These are phyloP conservation scores for Porites australiensis DNA, from an alignment of 64 coral and sea anemone species.

Conservation along the genomic window DNA sequence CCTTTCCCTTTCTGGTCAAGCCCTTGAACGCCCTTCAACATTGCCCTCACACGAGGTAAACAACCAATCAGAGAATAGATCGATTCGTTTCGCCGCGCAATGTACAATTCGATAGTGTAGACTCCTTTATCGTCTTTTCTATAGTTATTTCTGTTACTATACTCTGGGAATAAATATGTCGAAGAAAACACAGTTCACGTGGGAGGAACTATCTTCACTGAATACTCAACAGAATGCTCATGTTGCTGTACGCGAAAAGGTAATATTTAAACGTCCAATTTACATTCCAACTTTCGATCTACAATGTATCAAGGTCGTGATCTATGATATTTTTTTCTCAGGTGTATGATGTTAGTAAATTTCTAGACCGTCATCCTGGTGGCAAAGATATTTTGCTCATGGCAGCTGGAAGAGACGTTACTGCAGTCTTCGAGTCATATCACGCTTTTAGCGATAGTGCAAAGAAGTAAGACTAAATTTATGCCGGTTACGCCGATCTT, in stretches of 20 bases:
- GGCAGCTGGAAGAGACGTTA: conserved; percentile 82
- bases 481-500: background rate
- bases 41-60: background rate
- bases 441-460: conserved; percentile 80
- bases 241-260: conserved; percentile 83
- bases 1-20: background rate
- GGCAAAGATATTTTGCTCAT: conserved; percentile 85
- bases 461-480: conserved; percentile 53
- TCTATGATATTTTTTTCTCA: background rate
- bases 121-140: too few species aligned
- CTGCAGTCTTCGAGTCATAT: conserved; percentile 79
- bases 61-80: background rate
- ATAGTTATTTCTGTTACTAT: background rate
- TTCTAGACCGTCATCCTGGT: conserved; percentile 80
- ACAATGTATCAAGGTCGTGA: background rate
- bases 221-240: conserved; percentile 76
- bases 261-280: background rate
- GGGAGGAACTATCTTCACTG: conserved; percentile 64
- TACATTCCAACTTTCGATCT: background rate
- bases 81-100: too few species aligned
- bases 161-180: background rate
- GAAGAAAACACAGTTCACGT: conserved; percentile 74
- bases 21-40: conserved; percentile 17
- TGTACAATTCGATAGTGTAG: too few species aligned
- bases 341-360: conserved; percentile 87